Conservation (phyloP, 2,113 vertebrate species). For the Jaculus jaculus region DNA sequence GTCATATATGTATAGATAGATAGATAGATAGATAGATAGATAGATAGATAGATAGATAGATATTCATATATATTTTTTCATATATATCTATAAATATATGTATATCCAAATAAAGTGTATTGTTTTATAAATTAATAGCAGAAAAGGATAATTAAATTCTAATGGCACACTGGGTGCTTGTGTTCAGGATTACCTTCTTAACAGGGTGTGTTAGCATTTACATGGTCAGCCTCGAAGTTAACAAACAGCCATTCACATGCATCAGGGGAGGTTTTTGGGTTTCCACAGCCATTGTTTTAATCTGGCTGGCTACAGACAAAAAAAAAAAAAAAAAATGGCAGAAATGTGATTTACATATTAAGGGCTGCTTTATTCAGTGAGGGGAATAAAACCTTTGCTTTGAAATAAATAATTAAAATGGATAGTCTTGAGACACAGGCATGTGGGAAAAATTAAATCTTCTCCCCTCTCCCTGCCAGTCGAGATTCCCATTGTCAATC, state of each 20-base stretch:
- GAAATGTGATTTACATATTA: constrained; percentile 80
- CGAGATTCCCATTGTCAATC: constrained; percentile 76
- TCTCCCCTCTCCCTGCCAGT: neutral
- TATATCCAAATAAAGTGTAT: constrained; percentile 13
- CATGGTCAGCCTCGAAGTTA: constrained; percentile 84
- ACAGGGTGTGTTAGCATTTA: constrained; percentile 82
- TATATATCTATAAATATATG: neutral
- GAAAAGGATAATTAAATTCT: constrained; percentile 81
- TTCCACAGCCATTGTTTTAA: constrained; percentile 81
- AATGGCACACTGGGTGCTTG: constrained; percentile 79
- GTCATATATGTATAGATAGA: neutral
- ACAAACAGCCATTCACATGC: constrained; percentile 83
- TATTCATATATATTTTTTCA: no score
- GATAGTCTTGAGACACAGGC: constrained; percentile 74
- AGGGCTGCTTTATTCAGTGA: constrained; percentile 77
- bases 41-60: no score
- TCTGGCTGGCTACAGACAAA: constrained; percentile 74
- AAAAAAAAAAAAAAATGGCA: no score
- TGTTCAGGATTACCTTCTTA: constrained; percentile 81
- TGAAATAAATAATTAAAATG: constrained; percentile 74
- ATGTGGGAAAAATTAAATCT: constrained; percentile 82
- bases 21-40: no score
- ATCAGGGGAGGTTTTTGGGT: constrained; percentile 71
- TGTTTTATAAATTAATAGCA: constrained; percentile 76
- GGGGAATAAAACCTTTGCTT: constrained; percentile 66